phyloP scores from a whole-genome alignment of 2,113 vertebrate species.

The Scopus umbretta region DNA sequence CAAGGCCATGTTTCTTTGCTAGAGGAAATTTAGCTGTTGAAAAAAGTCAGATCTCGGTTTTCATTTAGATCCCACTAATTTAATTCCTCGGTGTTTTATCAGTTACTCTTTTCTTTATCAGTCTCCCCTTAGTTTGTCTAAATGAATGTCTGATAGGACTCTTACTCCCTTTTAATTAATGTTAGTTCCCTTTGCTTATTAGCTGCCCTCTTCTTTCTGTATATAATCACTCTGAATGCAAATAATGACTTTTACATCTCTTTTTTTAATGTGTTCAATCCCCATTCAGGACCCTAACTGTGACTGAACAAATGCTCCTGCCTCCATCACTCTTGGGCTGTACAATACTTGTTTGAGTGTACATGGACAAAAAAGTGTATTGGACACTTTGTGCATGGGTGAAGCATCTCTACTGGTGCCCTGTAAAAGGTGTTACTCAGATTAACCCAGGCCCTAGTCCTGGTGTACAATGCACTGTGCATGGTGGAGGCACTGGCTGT shows the following conservation, averaged over 20 bases:
- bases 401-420: background rate
- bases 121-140: background rate
- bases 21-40: background rate
- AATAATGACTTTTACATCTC: background rate
- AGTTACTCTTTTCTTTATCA: background rate
- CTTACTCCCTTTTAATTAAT: background rate
- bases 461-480: background rate
- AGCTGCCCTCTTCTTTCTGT: background rate
- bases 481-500: background rate
- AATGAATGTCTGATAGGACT: background rate
- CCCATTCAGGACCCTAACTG: background rate
- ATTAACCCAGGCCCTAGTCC: background rate
- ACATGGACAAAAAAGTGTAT: background rate
- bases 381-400: background rate
- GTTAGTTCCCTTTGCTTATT: background rate
- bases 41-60: background rate
- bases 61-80: background rate
- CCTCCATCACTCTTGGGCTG: background rate
- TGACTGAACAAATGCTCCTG: background rate
- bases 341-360: background rate
- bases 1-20: background rate
- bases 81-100: background rate
- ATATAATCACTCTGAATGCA: background rate
- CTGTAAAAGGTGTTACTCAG: background rate
- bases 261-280: background rate